Evolutionary conservation across 2,113 vertebrate species (phyloP).

Genomic region (Danionella cerebrum): DNA sequence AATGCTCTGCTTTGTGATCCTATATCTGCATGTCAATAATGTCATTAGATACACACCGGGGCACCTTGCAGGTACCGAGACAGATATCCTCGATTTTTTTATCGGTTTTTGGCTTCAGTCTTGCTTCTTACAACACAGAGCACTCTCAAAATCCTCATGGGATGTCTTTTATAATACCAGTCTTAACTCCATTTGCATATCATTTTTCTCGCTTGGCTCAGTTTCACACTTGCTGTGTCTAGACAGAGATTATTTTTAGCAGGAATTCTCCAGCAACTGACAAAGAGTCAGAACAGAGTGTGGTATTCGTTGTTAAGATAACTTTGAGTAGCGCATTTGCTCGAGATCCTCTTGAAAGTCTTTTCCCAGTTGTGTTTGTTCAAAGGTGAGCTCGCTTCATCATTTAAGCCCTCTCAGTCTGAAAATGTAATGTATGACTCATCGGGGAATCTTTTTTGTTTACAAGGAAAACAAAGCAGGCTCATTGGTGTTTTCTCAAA

Average conservation of each 20-base stretch:
- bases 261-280: constrained; percentile 30
- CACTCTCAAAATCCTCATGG: neutral
- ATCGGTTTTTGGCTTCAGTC: neutral
- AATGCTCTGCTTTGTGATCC: neutral
- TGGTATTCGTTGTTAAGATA: constrained; percentile 19
- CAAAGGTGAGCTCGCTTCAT: constrained; percentile 26
- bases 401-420: constrained; percentile 27
- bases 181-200: constrained; percentile 36
- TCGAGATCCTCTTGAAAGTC: constrained; percentile 24
- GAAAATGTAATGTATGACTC: constrained; percentile 57
- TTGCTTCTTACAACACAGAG: neutral
- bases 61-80: neutral
- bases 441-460: constrained; percentile 55
- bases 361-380: constrained; percentile 35
- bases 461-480: constrained; percentile 60
- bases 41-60: neutral
- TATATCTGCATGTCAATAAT: neutral
- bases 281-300: constrained; percentile 10
- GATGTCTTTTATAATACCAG: constrained; percentile 9
- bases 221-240: constrained; percentile 37
- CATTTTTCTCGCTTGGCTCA: constrained; percentile 30
- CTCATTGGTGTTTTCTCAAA: constrained; percentile 55
- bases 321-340: constrained; percentile 17
- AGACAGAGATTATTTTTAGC: constrained; percentile 42
- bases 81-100: neutral